Base-by-base conservation (phyloP, 2,888 invertebrate genomes). In the Drosophila neonasuta region DNA sequence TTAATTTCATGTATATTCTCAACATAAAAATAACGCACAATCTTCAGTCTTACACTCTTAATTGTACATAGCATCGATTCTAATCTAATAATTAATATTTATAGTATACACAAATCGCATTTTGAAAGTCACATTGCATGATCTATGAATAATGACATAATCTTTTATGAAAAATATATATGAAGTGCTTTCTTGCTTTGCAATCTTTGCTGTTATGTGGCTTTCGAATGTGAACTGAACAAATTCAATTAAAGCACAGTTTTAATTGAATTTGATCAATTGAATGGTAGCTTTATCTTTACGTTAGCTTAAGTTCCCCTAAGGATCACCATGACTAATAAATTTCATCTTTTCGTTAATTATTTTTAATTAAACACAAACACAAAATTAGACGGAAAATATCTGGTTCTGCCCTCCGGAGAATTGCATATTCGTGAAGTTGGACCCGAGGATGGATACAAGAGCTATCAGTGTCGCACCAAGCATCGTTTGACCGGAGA, bases 401-500 rank as follows among this genome's bases (percentile, higher is more conserved):
- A 97, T 90, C 94, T 98, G 91, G 97, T 98, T 46, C 93, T 98
- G 69, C 96, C 97, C 79, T 97, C 97, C 88, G 98, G 98, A 77
- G 98, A 98, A 92, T 93, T 99, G 75, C 98, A 98, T 91, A 97
- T 98, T 88, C 95, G 97, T 89, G 97, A 98, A 92, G 97, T 98
- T 70, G 96, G 96, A 91, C 97, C 97, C 73, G 97, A 97, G 91
- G 98, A 98, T 91, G 97, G 97, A 72, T 96, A 96, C 92, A 97
- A 97, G 92, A 96, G 96, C 68, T 97, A 97, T 90, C 97, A 97
- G 91, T 97, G 97, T 91, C 94, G 97, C 84, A 97, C 97, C 66
- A 97, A 97, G 91, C 97, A 97, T 90, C 94, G 97, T 88, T 93
- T 97, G 59, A 97, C 97, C 80, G 97, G 97, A 79, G 97, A 97